Evolutionary conservation across 2,113 vertebrate genomes (phyloP).

Genomic region (Phalacrocorax pelagicus): DNA sequence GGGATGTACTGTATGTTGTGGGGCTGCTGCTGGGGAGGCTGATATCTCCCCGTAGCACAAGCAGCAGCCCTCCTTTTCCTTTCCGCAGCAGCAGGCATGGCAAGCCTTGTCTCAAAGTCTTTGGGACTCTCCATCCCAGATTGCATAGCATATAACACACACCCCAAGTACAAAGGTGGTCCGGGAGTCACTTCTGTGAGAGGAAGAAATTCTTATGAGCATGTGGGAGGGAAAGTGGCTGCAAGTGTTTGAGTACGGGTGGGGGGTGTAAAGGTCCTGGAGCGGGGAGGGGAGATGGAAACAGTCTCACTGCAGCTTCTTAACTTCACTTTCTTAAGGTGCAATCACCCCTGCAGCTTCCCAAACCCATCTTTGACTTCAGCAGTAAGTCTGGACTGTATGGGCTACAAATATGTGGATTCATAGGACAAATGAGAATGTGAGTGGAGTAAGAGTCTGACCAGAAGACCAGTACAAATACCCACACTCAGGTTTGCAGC

Average conservation of each 20-base stretch:
- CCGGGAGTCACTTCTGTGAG: background rate
- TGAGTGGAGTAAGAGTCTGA: background rate
- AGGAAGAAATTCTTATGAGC: background rate
- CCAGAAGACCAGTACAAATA: background rate
- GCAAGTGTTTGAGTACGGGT: background rate
- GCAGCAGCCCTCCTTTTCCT: background rate
- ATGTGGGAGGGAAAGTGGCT: background rate
- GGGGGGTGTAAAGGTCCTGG: background rate
- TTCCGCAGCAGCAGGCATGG: background rate
- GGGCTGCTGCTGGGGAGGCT: background rate
- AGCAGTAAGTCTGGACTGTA: background rate
- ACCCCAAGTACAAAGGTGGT: background rate
- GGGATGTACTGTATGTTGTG: background rate
- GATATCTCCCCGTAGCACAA: background rate
- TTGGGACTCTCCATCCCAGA: background rate
- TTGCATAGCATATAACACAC: background rate
- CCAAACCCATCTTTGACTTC: background rate
- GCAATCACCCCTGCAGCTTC: background rate
- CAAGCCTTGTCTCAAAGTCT: background rate
- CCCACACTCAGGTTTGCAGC: background rate
- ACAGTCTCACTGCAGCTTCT: background rate
- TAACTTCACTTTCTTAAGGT: background rate
- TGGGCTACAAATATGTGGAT: background rate
- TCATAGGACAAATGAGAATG: background rate
- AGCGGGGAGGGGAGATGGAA: background rate